Conservation (phyloP, 53 echinoderm and acorn worm genomes). For the Glandiceps talaboti region DNA sequence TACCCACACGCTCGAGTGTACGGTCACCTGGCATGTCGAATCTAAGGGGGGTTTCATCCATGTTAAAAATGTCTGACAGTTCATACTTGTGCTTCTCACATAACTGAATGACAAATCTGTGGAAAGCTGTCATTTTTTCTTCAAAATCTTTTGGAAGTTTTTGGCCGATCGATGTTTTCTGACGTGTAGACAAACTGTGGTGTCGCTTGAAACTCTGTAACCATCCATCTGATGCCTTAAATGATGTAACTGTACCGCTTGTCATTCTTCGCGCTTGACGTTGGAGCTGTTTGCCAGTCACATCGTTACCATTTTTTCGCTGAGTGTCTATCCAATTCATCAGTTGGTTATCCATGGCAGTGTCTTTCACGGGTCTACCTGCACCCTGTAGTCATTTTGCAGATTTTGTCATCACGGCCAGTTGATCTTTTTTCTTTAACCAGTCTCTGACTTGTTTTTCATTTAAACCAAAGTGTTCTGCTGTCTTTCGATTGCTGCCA, state of each 20-base stretch:
- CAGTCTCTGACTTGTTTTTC: neutral
- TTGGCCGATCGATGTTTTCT: neutral
- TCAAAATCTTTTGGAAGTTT: neutral
- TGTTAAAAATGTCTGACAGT: neutral
- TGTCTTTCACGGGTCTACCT: neutral
- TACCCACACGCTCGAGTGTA: slow-evolving; percentile 11
- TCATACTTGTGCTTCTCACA: neutral
- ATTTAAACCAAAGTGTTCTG: neutral
- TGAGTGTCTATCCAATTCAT: neutral
- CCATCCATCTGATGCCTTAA: neutral
- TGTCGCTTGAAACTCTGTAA: neutral
- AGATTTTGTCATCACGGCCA: neutral
- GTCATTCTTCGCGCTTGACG: neutral
- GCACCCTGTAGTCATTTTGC: neutral
- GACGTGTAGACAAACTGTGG: neutral
- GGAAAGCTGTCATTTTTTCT: neutral
- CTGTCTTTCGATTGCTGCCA: neutral
- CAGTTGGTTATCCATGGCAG: neutral
- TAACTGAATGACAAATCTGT: neutral
- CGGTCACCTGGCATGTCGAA: slow-evolving; percentile 21
- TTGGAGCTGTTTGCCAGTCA: neutral
- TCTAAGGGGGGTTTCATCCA: neutral
- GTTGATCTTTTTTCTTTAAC: neutral
- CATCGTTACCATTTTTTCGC: neutral
- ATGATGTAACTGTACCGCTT: neutral